Conservation (phyloP, 2,888 invertebrate genomes). For the Chelonus formosanus region DNA sequence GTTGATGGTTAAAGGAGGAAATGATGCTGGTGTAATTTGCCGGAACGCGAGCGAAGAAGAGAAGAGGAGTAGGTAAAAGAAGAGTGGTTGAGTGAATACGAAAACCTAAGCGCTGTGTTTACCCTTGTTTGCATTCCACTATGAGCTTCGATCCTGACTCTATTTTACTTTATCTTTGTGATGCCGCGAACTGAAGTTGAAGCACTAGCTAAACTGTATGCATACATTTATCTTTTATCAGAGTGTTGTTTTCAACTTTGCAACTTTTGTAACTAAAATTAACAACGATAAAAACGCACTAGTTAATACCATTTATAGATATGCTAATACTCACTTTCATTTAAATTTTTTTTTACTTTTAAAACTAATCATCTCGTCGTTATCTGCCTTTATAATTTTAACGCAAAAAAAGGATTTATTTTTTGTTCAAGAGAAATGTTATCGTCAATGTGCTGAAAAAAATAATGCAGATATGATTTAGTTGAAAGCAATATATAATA, state of each 20-base stretch:
- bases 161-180: slow-evolving; percentile 31
- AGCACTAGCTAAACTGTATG: slow-evolving; percentile 12
- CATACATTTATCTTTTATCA: slow-evolving; percentile 16
- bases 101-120: slow-evolving; percentile 18
- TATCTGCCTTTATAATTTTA: no score
- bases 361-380: no score
- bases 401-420: no score
- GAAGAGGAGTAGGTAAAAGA: slow-evolving; percentile 14
- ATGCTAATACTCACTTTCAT: no score
- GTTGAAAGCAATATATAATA: slow-evolving; percentile 7
- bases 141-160: slow-evolving; percentile 22
- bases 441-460: not conserved
- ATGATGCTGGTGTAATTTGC: slow-evolving; percentile 45
- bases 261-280: no score
- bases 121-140: slow-evolving; percentile 32
- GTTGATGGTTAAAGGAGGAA: slow-evolving; percentile 49
- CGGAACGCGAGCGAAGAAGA: slow-evolving; percentile 18
- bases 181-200: slow-evolving; percentile 10
- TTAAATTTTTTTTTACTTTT: not conserved
- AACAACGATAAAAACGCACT: no score
- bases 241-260: no score
- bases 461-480: slow-evolving; percentile 7
- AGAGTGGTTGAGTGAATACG: slow-evolving; percentile 13
- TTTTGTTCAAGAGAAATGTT: no score
- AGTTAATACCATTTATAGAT: no score